These are phyloP conservation scores for Tokudaia muenninki DNA, from an alignment of 2,797 vertebrate species.

Conservation along the genomic window DNA sequence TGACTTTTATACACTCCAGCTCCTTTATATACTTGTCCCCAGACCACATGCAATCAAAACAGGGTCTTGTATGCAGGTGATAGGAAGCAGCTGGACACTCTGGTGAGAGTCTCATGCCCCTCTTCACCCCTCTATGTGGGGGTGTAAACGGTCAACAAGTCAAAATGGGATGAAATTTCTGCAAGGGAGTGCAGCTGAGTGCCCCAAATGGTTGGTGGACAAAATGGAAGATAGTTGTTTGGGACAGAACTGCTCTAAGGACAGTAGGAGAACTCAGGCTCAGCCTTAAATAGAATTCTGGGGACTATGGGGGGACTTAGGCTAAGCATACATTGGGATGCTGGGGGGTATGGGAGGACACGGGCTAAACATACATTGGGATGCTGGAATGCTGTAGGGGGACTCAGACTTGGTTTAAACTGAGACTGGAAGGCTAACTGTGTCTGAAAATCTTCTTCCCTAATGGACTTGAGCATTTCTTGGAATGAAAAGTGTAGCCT, in stretches of 20 bases:
- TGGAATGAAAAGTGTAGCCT: neutral
- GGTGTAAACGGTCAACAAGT: neutral
- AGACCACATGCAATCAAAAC: neutral
- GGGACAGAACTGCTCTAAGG: too few relatives aligned
- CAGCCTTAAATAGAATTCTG: neutral
- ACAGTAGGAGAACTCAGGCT: neutral
- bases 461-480: neutral
- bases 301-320: neutral
- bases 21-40: neutral
- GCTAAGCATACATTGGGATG: neutral
- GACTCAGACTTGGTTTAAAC: neutral
- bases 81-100: neutral
- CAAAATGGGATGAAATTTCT: neutral
- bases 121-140: neutral
- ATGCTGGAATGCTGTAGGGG: too few relatives aligned
- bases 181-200: neutral
- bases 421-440: neutral
- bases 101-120: neutral
- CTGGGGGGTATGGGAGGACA: neutral
- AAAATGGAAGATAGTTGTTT: neutral
- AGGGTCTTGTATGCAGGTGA: too few relatives aligned
- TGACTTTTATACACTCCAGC: neutral
- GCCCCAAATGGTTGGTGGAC: neutral
- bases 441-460: neutral
- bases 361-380: neutral